Base-by-base conservation (phyloP, 1,140 invertebrate genomes). In the Platyura marginata region DNA sequence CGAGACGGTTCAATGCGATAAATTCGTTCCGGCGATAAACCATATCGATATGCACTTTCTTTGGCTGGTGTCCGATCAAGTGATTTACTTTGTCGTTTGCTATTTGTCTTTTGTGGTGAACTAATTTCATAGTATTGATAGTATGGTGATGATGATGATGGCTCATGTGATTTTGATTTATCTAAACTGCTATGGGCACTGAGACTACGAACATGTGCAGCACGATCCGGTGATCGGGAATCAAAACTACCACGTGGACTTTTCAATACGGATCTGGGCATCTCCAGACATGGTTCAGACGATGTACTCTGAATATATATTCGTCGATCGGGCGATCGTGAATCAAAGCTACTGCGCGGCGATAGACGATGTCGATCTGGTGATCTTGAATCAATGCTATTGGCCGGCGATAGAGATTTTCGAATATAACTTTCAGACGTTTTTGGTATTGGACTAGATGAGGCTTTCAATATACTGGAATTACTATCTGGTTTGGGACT, bases 101-200 rank as follows among this genome's bases (percentile, higher is more conserved):
- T 40, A 34, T 15, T 23, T n/a, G n/a, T n/a, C 35, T 21, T 11
- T 13, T 38, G 15, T 40, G 33, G 21, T 13, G 40, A 29, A 29
- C 60, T 57, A 18, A 58, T 57, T 25, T 57, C 57, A 47, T 61
- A 61, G 38, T 61, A 60, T 15, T 61, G 57, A 45, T 61, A 61
- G n/a, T n/a, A n/a, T n/a, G n/a, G n/a, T n/a, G n/a, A n/a, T n/a
- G n/a, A n/a, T n/a, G n/a, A n/a, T 42, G 53, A 51, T 22, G 56
- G 53, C 48, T 61, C 57, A 16, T 40, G 22, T 1, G 46, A 39
- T n/a, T 40, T 45, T 18, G 52, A 48, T 18, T 13, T 57, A 29
- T 60, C 57, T 8, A 60, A 57, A 46, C 55, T 58, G 11, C 56
- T 55, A 25, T 61, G 58, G 11, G 58, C 58, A 1, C 57, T 60